Conservation (phyloP, 1,140 invertebrate species). For the Triops longicaudatus region DNA sequence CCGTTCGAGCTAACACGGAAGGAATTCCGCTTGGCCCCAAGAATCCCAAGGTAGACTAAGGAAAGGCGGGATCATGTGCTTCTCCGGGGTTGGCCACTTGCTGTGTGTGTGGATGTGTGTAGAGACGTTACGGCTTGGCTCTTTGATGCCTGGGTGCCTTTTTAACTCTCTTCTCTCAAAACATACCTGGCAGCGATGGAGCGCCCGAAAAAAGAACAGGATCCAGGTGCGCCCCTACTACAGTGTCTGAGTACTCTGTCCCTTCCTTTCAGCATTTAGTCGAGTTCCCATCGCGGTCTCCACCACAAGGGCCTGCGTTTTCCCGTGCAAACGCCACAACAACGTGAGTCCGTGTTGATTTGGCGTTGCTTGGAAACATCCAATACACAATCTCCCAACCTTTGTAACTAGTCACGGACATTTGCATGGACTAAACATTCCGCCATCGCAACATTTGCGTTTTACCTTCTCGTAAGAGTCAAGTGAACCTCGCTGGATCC, state of each 20-base stretch:
- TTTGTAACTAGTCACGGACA: background rate
- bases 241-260: background rate
- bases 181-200: background rate
- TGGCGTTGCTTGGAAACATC: slow-evolving; percentile 2
- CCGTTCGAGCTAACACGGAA: background rate
- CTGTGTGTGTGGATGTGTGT: background rate
- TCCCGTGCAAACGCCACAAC: background rate
- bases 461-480: background rate
- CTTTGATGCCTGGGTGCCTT: background rate
- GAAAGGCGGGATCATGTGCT: background rate
- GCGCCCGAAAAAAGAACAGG: background rate
- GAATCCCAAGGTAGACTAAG: background rate
- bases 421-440: background rate
- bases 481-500: background rate
- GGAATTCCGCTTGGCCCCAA: background rate
- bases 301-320: background rate
- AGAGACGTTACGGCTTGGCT: background rate
- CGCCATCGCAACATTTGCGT: background rate
- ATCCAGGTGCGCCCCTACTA: background rate
- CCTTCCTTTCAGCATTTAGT: background rate
- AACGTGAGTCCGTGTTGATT: background rate
- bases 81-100: background rate
- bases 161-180: background rate
- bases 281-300: slow-evolving; percentile 6
- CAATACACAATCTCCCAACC: background rate